These are phyloP conservation scores for Sapajus apella DNA, from an alignment of 2,113 vertebrate species.

Conservation along the genomic window DNA sequence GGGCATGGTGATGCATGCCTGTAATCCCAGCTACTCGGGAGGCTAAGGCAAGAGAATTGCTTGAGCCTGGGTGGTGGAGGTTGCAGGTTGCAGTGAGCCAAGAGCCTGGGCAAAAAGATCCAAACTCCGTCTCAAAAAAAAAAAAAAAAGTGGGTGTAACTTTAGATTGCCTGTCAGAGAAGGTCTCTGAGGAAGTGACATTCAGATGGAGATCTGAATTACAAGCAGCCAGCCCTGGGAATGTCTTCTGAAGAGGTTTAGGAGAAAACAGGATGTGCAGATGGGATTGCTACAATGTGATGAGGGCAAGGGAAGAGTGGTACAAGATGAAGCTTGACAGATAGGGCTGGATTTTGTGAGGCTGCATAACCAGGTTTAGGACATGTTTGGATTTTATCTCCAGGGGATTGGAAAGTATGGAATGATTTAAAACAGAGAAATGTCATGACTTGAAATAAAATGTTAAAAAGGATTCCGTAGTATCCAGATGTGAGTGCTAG, in stretches of 20 bases:
- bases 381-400: background rate
- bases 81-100: no score
- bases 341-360: background rate
- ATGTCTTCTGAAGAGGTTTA: background rate
- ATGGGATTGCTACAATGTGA: background rate
- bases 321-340: background rate
- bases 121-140: no score
- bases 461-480: background rate
- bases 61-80: no score
- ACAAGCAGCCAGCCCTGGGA: background rate
- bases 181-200: background rate
- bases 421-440: background rate
- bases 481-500: background rate
- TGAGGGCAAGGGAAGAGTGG: background rate
- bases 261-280: background rate
- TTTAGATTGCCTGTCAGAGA: background rate
- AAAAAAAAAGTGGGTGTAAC: background rate
- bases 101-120: no score
- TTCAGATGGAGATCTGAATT: background rate
- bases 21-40: no score
- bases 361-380: background rate
- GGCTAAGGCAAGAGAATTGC: no score
- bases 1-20: no score
- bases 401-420: background rate
- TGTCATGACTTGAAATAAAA: background rate